Evolutionary conservation across 2,888 invertebrate genomes (phyloP).

Genomic region (Lysandra bellargus): DNA sequence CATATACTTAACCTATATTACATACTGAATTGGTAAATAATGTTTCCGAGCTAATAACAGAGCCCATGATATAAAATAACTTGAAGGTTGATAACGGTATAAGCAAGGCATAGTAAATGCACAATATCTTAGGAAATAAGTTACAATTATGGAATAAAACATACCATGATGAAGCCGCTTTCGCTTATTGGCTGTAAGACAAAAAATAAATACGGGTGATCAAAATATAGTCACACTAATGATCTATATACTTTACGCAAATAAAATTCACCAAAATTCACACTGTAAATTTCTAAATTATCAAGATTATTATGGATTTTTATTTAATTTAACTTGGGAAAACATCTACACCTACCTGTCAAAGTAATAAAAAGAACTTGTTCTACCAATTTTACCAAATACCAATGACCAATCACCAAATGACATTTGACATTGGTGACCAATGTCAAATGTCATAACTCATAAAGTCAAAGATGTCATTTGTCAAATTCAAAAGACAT

Average conservation of each 20-base stretch:
- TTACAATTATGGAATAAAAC: constrained; percentile 36
- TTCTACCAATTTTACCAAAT: background rate
- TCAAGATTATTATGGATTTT: constrained; percentile 46
- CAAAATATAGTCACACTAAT: constrained; percentile 32
- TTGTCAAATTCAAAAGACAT: too few relatives aligned
- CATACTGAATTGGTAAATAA: background rate
- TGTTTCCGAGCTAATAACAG: background rate
- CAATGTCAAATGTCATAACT: too few relatives aligned
- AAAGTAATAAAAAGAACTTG: constrained; percentile 52
- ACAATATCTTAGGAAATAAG: background rate
- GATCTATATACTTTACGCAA: background rate
- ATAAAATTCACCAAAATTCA: background rate
- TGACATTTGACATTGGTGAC: too few relatives aligned
- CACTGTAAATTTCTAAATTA: background rate
- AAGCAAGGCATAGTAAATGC: background rate
- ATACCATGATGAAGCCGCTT: constrained; percentile 58
- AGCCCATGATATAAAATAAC: background rate
- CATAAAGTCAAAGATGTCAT: too few relatives aligned
- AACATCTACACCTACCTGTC: constrained; percentile 54
- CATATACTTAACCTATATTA: background rate
- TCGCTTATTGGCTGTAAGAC: constrained; percentile 51
- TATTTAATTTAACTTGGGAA: constrained; percentile 29
- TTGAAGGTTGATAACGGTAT: background rate
- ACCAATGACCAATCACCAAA: too few relatives aligned
- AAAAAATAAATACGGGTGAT: constrained; percentile 35